phyloP scores from a whole-genome alignment of 2,888 invertebrate genomes.

The Temnothorax unifasciatus region DNA sequence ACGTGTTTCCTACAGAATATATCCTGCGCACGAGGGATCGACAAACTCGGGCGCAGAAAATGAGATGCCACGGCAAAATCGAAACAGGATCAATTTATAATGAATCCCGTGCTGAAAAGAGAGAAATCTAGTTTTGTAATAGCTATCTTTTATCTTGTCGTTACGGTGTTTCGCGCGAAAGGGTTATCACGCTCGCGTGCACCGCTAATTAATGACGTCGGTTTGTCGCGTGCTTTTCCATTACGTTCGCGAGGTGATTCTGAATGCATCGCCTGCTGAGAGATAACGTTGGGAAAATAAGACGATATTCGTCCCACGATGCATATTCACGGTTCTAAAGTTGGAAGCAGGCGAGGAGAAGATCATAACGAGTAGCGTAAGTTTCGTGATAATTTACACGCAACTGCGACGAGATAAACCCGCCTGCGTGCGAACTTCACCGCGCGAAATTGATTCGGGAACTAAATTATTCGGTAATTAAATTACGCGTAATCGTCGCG shows the following conservation, averaged over 20 bases:
- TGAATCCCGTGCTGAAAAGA: not conserved
- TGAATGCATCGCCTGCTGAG: not conserved
- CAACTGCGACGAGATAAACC: not conserved
- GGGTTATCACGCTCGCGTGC: slow-evolving; percentile 19
- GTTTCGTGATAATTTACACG: slow-evolving; percentile 7
- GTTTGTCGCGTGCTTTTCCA: slow-evolving; percentile 15
- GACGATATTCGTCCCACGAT: slow-evolving; percentile 7
- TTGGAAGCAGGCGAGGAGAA: not conserved
- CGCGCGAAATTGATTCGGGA: slow-evolving; percentile 1
- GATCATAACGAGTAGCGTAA: not conserved
- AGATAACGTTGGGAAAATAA: not conserved
- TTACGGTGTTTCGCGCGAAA: not conserved
- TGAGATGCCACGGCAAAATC: not conserved
- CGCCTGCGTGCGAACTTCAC: not conserved
- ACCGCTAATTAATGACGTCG: slow-evolving; percentile 38
- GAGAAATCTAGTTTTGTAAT: slow-evolving; percentile 23
- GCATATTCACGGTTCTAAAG: not conserved
- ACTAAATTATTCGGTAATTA: not conserved
- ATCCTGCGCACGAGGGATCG: not conserved
- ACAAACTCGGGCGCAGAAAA: not conserved
- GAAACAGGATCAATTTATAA: not conserved
- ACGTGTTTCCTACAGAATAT: not conserved
- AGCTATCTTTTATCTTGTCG: not conserved
- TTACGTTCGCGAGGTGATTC: not conserved
- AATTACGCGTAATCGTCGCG: not conserved